phyloP scores from a whole-genome alignment of 2,888 invertebrate genomes.

The Apomyelois bistriatella region DNA sequence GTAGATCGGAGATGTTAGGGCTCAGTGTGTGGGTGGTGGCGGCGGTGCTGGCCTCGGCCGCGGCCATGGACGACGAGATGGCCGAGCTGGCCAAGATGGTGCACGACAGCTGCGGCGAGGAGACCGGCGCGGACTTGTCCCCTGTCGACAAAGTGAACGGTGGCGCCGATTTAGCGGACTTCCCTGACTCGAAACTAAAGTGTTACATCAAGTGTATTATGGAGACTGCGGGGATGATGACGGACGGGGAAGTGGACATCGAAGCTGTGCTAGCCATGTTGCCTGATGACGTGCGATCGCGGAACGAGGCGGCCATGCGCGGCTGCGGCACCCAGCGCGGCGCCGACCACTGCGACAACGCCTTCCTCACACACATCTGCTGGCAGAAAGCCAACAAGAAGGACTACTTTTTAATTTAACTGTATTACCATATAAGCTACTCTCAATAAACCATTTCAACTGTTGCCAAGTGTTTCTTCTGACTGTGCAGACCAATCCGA shows the following conservation, averaged over 20 bases:
- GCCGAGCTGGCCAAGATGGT: conserved; percentile 61
- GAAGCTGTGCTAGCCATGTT: conserved; percentile 60
- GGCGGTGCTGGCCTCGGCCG: conserved; percentile 20
- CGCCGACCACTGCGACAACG: conserved; percentile 63
- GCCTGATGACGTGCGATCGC: conserved; percentile 45
- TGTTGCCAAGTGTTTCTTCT: background rate
- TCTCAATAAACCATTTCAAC: conserved; percentile 12
- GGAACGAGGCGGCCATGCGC: conserved; percentile 40
- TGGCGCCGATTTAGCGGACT: conserved; percentile 43
- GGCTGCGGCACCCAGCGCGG: conserved; percentile 56
- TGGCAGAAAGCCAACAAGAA: conserved; percentile 58
- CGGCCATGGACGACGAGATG: conserved; percentile 58
- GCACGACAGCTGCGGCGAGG: conserved; percentile 55
- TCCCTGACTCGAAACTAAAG: conserved; percentile 52
- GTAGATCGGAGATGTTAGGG: conserved; percentile 6
- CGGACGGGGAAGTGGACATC: conserved; percentile 57
- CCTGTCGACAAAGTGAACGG: conserved; percentile 52
- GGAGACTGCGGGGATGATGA: conserved; percentile 69
- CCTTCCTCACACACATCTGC: conserved; percentile 62
- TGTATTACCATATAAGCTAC: background rate
- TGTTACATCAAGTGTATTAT: conserved; percentile 70
- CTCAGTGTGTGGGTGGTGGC: conserved; percentile 14
- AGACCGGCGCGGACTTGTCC: conserved; percentile 51
- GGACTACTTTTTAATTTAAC: conserved; percentile 59
- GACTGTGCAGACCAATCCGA: background rate